Conservation (phyloP, 1,140 invertebrate genomes). For the Hypsibius dujardini region DNA sequence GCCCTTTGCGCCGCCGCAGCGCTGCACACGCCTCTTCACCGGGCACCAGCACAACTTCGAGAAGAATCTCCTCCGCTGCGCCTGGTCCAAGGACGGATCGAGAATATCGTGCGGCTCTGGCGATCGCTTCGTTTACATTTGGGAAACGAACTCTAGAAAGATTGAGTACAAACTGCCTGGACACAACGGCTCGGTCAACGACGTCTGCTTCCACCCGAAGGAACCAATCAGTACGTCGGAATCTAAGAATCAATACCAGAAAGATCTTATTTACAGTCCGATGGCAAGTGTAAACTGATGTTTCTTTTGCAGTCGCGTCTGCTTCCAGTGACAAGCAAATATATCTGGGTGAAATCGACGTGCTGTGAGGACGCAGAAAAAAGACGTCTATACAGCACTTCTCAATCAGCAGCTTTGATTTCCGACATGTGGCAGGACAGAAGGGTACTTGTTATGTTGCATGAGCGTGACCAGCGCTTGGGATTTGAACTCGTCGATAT, state of each 20-base stretch:
- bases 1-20: constrained; percentile 57
- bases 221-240: constrained; percentile 61
- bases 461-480: constrained; percentile 7
- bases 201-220: constrained; percentile 81
- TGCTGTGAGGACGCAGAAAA: neutral
- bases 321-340: constrained; percentile 88
- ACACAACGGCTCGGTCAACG: constrained; percentile 91
- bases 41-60: constrained; percentile 97
- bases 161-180: constrained; percentile 93
- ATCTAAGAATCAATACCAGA: too few species aligned
- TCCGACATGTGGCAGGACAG: neutral
- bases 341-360: constrained; percentile 82
- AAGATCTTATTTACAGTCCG: too few species aligned
- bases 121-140: constrained; percentile 86
- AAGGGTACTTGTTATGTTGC: neutral
- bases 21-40: constrained; percentile 72
- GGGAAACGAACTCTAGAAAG: constrained; percentile 70
- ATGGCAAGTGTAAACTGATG: constrained; percentile 22
- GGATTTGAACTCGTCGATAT: constrained; percentile 13
- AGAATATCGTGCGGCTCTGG: constrained; percentile 75
- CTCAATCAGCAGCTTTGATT: constrained; percentile 12
- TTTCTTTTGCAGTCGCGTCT: constrained; percentile 55
- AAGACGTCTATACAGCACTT: neutral
- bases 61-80: constrained; percentile 70
- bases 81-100: constrained; percentile 69